Conservation (phyloP, 2,113 vertebrate genomes). For the Malurus cyaneus region DNA sequence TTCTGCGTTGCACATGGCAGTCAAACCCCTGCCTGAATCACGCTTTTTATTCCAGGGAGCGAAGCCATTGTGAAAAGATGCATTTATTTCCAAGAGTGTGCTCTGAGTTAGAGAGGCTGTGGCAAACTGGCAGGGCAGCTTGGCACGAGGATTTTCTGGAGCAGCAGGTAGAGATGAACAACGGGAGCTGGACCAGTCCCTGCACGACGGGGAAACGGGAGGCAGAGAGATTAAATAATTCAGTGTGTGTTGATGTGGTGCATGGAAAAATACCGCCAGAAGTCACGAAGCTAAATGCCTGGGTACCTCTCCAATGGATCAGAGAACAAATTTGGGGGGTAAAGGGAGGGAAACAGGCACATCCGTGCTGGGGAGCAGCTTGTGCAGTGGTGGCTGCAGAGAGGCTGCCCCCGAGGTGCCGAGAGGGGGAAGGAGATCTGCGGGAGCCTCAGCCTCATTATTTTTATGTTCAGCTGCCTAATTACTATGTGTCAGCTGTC, state of each 20-base stretch:
- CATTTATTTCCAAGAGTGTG: slow-evolving; percentile 29
- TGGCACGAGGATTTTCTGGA: slow-evolving; percentile 44
- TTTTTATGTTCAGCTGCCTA: slow-evolving; percentile 69
- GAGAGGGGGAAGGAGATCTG: slow-evolving; percentile 48
- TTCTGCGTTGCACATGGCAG: slow-evolving; percentile 28
- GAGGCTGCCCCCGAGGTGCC: slow-evolving; percentile 26
- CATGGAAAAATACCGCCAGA: neutral
- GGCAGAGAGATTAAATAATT: slow-evolving; percentile 36
- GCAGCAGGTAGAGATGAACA: slow-evolving; percentile 61
- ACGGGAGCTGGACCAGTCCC: slow-evolving; percentile 20
- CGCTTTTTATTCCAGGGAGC: slow-evolving; percentile 62
- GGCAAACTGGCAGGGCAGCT: slow-evolving; percentile 26
- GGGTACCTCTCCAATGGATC: neutral
- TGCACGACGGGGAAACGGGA: neutral
- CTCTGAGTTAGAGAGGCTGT: slow-evolving; percentile 8
- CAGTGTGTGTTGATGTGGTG: neutral
- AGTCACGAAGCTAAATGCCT: neutral
- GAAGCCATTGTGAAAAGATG: slow-evolving; percentile 59
- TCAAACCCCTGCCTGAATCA: slow-evolving; percentile 44
- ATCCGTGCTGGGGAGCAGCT: slow-evolving; percentile 1
- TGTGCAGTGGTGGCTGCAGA: neutral
- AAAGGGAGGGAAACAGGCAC: neutral
- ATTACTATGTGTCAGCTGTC: slow-evolving; percentile 68
- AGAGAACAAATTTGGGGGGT: neutral
- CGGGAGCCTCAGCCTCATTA: slow-evolving; percentile 63